Evolutionary conservation across 2,797 vertebrate species (phyloP).

Genomic region (Urosaurus nigricauda): DNA sequence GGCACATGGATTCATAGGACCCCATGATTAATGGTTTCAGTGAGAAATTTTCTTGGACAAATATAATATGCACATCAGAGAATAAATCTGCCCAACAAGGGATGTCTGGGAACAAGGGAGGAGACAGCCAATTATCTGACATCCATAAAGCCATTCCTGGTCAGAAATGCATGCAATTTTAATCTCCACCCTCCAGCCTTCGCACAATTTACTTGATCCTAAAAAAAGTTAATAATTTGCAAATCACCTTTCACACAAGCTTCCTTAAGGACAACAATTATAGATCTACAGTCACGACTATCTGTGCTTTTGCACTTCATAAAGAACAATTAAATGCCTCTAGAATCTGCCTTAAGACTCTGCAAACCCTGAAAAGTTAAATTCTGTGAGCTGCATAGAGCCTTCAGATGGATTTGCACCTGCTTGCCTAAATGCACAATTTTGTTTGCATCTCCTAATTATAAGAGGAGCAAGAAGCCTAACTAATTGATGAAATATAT

Average conservation of each 20-base stretch:
- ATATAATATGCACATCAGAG: constrained; percentile 65
- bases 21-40: constrained; percentile 63
- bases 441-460: neutral
- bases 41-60: constrained; percentile 50
- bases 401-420: neutral
- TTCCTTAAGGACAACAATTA: constrained; percentile 28
- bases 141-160: too few species aligned
- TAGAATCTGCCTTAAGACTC: neutral
- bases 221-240: neutral
- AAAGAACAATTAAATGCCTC: neutral
- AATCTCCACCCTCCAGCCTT: neutral
- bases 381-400: neutral
- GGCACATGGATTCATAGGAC: constrained; percentile 48
- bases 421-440: neutral
- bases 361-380: neutral
- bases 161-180: neutral
- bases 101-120: neutral
- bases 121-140: neutral
- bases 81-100: neutral
- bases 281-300: neutral
- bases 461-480: neutral
- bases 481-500: neutral
- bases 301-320: neutral
- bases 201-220: constrained; percentile 9
- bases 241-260: constrained; percentile 21